Base-by-base conservation (phyloP, 2,113 vertebrate genomes). In the Siniperca chuatsi region DNA sequence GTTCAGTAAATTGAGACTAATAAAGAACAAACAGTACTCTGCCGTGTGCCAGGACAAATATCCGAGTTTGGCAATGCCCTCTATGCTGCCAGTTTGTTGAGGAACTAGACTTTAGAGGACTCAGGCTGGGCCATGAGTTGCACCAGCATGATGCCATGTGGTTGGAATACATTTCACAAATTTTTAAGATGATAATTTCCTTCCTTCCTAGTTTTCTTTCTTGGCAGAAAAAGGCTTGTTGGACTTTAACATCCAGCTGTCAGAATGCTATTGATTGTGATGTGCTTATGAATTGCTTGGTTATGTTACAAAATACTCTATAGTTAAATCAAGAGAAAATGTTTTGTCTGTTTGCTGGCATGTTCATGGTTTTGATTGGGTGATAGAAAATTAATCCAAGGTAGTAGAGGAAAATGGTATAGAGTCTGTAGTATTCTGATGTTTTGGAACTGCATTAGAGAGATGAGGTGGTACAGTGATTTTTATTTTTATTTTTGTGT, bases 61-160 rank as follows among this genome's bases (percentile, higher is more conserved):
- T 64, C 11, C 12, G 11, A 80, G 77, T 77, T 82, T 75, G 65
- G 70, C 35, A 33, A 8, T 35, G 4, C 9, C n/a, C 16, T 57
- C 6, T 7, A 3, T 29, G 33, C 48, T 50, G 25, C 46, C 69
- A 75, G 20, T 68, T 81, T 62, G 48, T 62, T 66, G 7, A 69
- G 23, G 25, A 76, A 66, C 18, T 57, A 40, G 61, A 68, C 60
- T 71, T 87, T 83, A 16, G 1, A 83, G 15, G 60, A 71, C 62
- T 50, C 37, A 54, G 70, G 54, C 69, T 81, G 25, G 48, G 70
- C 50, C 46, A 13, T 61, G 23, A 75, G 20, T 61, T 75, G 33
- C 60, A 80, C 54, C 61, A 78, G 67, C 18, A 50, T 46, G 87
- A 21, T 48, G n/a, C 67, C 55, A 57, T 76, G 35, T 61, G 83